Evolutionary conservation across 2,113 vertebrate genomes (phyloP), one percentile per base, ranked within the genome.

Genomic region (Hemibagrus wyckioides): DNA sequence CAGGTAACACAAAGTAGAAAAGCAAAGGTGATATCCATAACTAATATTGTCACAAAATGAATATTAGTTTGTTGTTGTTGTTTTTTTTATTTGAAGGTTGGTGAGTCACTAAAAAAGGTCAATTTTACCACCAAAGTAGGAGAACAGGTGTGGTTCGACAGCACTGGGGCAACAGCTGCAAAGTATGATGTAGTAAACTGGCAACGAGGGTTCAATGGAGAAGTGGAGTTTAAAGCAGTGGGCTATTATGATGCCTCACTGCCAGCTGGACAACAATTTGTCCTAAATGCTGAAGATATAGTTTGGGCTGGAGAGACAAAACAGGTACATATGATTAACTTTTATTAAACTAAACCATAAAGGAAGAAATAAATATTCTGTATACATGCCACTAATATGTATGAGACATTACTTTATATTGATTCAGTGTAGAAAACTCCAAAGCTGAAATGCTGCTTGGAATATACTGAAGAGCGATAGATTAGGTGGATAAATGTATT

Each of bases 101-200:
- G 92, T 52, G 75, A 89, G 21, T 67, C 81, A 19, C 81, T 89
- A 23, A 94, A 94, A 85, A 80, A 65, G 36, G 94, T 95, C 0
- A 92, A 95, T 87, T 94, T 95, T 25, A 92, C 92, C 0, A 90
- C 91, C 1, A 94, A 91, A 19, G 91, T 90, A 0, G 93, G 91
- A 2, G 93, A 95, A 19, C 84, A 63, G 23, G 91, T 95, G 54
- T 94, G 93, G 92, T 95, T 95, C 87, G 95, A 95, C 67, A 91
- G 87, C 41, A 94, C 93, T 0, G 94, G 94, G 30, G 92, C 94
- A 65, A 85, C 93, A 36, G 88, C 90, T 21, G 94, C 95, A 59
- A 90, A 56, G 21, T 95, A 95, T 80, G 94, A 95, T 54, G 90
- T 95, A 83, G 91, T 95, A 59, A 95, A 95, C 89, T 95, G 95